Evolutionary conservation across 2,113 vertebrate species (phyloP).

Genomic region (Ellobius talpinus): DNA sequence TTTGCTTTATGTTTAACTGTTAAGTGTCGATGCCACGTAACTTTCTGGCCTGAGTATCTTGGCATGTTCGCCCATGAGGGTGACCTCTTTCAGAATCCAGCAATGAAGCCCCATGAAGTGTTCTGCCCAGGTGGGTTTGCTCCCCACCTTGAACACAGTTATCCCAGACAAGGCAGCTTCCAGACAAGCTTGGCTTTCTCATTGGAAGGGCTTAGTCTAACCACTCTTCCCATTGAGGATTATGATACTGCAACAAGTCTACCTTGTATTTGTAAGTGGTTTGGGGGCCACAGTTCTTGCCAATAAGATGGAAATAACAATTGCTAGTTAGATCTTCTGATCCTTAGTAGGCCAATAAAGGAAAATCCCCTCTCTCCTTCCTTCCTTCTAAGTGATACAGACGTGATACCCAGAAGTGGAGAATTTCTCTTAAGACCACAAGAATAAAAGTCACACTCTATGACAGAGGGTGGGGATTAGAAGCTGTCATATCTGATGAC

Average conservation of each 20-base stretch:
- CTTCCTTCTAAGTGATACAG: not conserved
- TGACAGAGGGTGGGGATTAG: not conserved
- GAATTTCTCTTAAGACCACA: not conserved
- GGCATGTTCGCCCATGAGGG: rapidly evolving
- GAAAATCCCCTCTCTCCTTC: not conserved
- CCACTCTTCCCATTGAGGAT: not conserved
- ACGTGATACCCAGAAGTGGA: not conserved
- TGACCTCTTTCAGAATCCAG: not conserved
- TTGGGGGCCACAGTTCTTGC: not conserved
- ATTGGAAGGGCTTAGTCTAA: not conserved
- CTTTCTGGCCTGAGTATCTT: not conserved
- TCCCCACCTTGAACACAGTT: no score
- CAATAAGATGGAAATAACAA: not conserved
- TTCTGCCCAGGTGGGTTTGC: no score
- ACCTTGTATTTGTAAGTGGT: not conserved
- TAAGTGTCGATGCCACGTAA: not conserved
- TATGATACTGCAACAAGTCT: not conserved
- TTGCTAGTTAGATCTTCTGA: not conserved
- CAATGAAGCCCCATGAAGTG: rapidly evolving
- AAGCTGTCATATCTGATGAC: not conserved
- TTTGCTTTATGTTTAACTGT: no score
- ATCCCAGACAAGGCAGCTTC: not conserved
- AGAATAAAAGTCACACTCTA: not conserved
- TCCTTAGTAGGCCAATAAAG: not conserved
- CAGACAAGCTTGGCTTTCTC: not conserved